Evolutionary conservation across 2,797 vertebrate genomes (phyloP), one percentile per base, ranked within the genome.

Genomic region (Amphiprion clarkii): DNA sequence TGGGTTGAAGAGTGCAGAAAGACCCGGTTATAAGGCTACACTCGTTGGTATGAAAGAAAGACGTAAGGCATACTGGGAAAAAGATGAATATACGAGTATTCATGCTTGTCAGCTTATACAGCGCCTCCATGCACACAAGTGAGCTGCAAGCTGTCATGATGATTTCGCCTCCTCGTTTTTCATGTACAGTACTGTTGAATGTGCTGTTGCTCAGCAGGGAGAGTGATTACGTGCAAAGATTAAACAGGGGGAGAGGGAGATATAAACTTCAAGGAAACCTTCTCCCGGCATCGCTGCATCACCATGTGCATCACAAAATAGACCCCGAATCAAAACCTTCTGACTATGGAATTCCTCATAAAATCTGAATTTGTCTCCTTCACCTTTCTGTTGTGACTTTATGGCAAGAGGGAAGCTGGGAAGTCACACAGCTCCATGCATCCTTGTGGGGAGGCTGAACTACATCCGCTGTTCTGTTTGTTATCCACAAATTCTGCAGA

Each of bases 221-320:
- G 85, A 81, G 79, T 66, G 84, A 90, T 91, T 90, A 91, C 70
- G 65, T 88, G 84, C 85, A 83, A 71, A 91, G 89, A 93, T 92
- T 92, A 89, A 81, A 89, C 62, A 69, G 57, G 74, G 65, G 62
- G 44, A 73, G 70, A 71, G 57, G 67, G 67, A 84, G 71, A 84
- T 72, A 82, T 75, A 79, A 79, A 87, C 74, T 83, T 81, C 40
- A 75, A 86, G 82, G 74, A 90, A 86, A 88, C n/a, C 61, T 62
- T 76, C 75, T 61, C 75, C 71, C 53, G 29, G 87, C 81, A 84
- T 87, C 84, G 75, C 56, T 65, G 75, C 83, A 77, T 74, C 82
- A 65, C 85, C 82, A 69, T 85, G 71, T 74, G 78, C 78, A 87
- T 87, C 70, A 42, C 78, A 82, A 86, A 76, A 81, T 76, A 65